A percentile compares a stretch with the other conserved stretches of the same genome.
Evolutionary conservation across 1,140 invertebrate species (phyloP).

Genomic region (Drosophila pallidifrons): DNA sequence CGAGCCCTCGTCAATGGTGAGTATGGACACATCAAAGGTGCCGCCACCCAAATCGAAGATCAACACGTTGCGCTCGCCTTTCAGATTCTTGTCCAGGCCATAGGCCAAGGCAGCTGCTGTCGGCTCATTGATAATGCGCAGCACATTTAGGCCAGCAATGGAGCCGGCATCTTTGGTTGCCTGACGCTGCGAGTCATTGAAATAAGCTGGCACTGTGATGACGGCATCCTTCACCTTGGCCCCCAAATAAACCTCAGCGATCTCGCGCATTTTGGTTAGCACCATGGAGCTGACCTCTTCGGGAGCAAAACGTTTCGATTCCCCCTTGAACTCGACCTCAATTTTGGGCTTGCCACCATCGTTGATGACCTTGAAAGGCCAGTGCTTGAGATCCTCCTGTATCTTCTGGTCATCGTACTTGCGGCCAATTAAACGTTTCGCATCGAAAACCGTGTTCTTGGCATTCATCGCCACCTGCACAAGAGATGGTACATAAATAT

Average conservation of each 20-base stretch:
- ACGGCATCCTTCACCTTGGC: conserved; percentile 88
- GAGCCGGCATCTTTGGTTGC: conserved; percentile 91
- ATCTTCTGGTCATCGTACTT: conserved; percentile 91
- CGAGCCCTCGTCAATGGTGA: conserved; percentile 94
- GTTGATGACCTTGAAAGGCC: conserved; percentile 91
- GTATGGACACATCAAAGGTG: conserved; percentile 94
- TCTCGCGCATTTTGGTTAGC: conserved; percentile 92
- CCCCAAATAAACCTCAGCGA: conserved; percentile 87
- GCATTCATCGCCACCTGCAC: conserved; percentile 92
- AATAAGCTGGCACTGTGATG: conserved; percentile 90
- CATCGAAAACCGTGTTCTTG: conserved; percentile 93
- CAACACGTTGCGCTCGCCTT: conserved; percentile 91
- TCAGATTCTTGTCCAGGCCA: conserved; percentile 93
- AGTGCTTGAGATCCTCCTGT: conserved; percentile 91
- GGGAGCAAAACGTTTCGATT: conserved; percentile 91
- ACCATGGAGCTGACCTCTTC: conserved; percentile 96
- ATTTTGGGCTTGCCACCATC: conserved; percentile 91
- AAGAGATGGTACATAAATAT: conserved; percentile 32
- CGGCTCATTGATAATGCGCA: conserved; percentile 93
- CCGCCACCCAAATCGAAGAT: conserved; percentile 92
- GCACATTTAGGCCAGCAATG: conserved; percentile 91
- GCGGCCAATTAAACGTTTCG: conserved; percentile 92
- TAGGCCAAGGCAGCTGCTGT: conserved; percentile 94
- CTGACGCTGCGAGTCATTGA: conserved; percentile 89
- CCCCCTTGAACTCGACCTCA: conserved; percentile 91